Base-by-base conservation (phyloP, 2,888 invertebrate species). In the Cyclophora punctaria region DNA sequence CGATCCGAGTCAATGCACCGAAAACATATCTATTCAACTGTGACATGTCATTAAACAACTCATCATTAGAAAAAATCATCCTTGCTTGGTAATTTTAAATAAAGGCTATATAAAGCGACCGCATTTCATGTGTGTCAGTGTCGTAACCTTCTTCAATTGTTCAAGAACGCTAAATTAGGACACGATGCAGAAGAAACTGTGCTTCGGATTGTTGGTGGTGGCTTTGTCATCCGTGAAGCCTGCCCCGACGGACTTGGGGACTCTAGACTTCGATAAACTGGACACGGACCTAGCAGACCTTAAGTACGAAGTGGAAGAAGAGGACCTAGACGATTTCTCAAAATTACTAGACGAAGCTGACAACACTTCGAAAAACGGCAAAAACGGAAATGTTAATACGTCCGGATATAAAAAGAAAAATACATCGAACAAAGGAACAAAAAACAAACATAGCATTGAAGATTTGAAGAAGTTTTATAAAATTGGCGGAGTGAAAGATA, bases 121-220 rank as follows among this genome's bases (percentile, higher is more conserved):
- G 48, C 50, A 61, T 57, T 60, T 56, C 81, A 88, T 87, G 85
- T 86, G 80, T 87, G 88, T 88, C 88, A 88, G 85, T 88, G 88
- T 83, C 88, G 82, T 71, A 85, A 86, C 81, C 85, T 75, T 81
- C 71, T 81, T 80, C 75, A 58, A 75, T 83, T 83, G 79, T 70
- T 67, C 73, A 81, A 82, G 75, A 79, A 50, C 20, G 54, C 56
- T 81, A 77, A 76, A 66, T 64, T 59, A 51, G 63, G 62, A 57
- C 65, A 69, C 3, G 69, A 85, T 83, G 83, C 68, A 67, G 73
- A 83, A 75, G 60, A 78, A 75, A 71, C 69, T 74, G 61, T 73
- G 66, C 55, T 62, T 81, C 45, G 56, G 72, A 49, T 48, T 83
- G 60, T 63, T 71, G 68, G 66, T 83, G 73, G 68, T 73, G 60